These are phyloP conservation scores for Ernsta delagoae DNA, from an alignment of 2,888 invertebrate species.

Conservation along the genomic window DNA sequence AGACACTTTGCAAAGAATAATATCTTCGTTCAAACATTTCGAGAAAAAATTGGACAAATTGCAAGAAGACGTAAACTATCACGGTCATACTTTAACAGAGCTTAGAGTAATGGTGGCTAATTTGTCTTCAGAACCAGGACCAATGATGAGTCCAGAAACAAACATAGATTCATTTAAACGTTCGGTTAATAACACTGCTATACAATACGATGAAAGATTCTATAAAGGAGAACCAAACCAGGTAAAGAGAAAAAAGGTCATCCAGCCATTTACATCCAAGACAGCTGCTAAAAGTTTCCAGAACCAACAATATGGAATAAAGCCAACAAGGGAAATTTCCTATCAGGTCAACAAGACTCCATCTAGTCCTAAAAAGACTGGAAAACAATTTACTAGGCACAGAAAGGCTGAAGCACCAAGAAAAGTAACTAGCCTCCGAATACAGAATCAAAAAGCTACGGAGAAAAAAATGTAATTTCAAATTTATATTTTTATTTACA, in stretches of 20 bases:
- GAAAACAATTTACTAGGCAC: slow-evolving; percentile 35
- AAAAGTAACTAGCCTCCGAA: slow-evolving; percentile 47
- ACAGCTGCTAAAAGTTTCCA: slow-evolving; percentile 51
- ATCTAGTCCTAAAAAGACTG: slow-evolving; percentile 44
- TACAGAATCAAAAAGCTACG: slow-evolving; percentile 43
- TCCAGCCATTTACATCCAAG: slow-evolving; percentile 48
- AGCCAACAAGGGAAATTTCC: slow-evolving; percentile 40
- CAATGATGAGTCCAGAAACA: slow-evolving; percentile 45
- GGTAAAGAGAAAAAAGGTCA: slow-evolving; percentile 47
- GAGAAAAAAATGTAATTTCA: not conserved
- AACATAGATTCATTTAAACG: slow-evolving; percentile 46
- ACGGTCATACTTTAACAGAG: slow-evolving; percentile 64
- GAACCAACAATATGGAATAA: slow-evolving; percentile 44
- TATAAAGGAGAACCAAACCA: slow-evolving; percentile 42
- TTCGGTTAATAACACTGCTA: slow-evolving; percentile 47
- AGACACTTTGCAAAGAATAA: slow-evolving; percentile 57
- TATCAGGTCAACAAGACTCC: slow-evolving; percentile 40
- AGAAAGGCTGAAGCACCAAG: slow-evolving; percentile 52
- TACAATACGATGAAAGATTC: slow-evolving; percentile 49
- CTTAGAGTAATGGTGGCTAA: slow-evolving; percentile 58
- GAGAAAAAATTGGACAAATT: slow-evolving; percentile 68
- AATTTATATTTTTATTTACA: no score
- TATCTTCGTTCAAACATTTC: slow-evolving; percentile 60
- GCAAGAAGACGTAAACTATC: slow-evolving; percentile 62
- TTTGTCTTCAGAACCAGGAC: slow-evolving; percentile 50